These are phyloP conservation scores for Bujurquina vittata DNA, from an alignment of 2,113 vertebrate species.

Conservation along the genomic window DNA sequence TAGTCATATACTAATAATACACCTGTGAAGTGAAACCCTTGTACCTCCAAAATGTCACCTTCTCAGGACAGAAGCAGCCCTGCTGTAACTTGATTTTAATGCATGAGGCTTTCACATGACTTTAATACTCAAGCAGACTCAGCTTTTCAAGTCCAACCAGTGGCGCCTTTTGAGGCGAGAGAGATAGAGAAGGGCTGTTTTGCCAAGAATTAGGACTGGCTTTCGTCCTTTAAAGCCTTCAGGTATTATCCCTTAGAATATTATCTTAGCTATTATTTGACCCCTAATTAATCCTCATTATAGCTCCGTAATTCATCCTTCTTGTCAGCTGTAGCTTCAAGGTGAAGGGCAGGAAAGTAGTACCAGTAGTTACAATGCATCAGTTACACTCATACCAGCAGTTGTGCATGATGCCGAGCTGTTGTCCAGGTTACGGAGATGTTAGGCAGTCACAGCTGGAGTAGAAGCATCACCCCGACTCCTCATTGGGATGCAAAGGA, in stretches of 20 bases:
- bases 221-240: constrained; percentile 67
- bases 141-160: constrained; percentile 19
- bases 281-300: constrained; percentile 67
- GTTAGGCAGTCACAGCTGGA: constrained; percentile 36
- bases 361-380: constrained; percentile 16
- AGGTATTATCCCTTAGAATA: constrained; percentile 59
- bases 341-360: constrained; percentile 43
- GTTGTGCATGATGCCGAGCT: constrained; percentile 27
- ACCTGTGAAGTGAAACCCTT: background rate
- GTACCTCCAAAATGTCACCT: constrained; percentile 1
- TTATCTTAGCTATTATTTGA: constrained; percentile 66
- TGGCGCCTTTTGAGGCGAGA: constrained; percentile 14
- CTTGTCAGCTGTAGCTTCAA: constrained; percentile 44
- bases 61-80: background rate
- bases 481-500: constrained; percentile 73
- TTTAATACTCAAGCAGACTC: background rate
- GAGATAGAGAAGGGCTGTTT: constrained; percentile 34
- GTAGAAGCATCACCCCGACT: constrained; percentile 31
- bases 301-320: constrained; percentile 55
- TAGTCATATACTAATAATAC: background rate
- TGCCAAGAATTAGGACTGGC: constrained; percentile 43
- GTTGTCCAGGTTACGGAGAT: constrained; percentile 32
- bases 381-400: constrained; percentile 8
- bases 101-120: background rate
- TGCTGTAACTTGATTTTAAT: background rate